A percentile compares a stretch with the other conserved stretches of the same genome.
These are phyloP conservation scores for Hylaeus volcanicus DNA, from an alignment of 1,140 invertebrate species.

Conservation along the genomic window DNA sequence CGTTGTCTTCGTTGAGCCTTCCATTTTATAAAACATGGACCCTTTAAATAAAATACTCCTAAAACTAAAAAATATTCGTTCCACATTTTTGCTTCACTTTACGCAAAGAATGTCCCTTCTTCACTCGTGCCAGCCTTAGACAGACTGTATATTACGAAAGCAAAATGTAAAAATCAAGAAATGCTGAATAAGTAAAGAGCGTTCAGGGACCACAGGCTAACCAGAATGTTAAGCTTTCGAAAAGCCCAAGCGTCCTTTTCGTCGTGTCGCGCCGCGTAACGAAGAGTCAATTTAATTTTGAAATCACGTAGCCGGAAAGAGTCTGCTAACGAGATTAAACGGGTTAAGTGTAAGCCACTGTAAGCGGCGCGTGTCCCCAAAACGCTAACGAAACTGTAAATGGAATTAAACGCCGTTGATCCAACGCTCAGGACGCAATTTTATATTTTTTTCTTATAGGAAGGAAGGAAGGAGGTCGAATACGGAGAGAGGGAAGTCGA, in stretches of 20 bases:
- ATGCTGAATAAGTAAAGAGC: background rate
- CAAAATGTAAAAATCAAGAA: background rate
- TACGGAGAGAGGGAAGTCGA: background rate
- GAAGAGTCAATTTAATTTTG: constrained; percentile 28
- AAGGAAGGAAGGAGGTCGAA: background rate
- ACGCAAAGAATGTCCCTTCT: no score
- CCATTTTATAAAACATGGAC: no score
- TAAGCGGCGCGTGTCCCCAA: constrained; percentile 5
- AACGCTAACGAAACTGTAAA: constrained; percentile 20
- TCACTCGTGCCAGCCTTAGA: no score
- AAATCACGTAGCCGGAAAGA: constrained; percentile 18
- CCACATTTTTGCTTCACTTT: no score
- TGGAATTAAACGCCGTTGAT: background rate
- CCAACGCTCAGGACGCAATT: background rate
- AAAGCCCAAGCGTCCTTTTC: constrained; percentile 4
- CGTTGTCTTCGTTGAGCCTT: no score
- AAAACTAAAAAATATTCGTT: no score
- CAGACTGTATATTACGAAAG: no score
- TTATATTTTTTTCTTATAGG: background rate
- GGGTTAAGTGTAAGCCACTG: constrained; percentile 9
- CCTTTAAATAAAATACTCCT: no score
- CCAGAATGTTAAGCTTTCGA: background rate
- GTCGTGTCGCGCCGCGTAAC: background rate
- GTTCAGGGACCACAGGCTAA: background rate
- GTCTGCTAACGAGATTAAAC: constrained; percentile 8